These are phyloP conservation scores for Leptopilina syphax DNA, from an alignment of 2,888 invertebrate species.

Conservation along the genomic window DNA sequence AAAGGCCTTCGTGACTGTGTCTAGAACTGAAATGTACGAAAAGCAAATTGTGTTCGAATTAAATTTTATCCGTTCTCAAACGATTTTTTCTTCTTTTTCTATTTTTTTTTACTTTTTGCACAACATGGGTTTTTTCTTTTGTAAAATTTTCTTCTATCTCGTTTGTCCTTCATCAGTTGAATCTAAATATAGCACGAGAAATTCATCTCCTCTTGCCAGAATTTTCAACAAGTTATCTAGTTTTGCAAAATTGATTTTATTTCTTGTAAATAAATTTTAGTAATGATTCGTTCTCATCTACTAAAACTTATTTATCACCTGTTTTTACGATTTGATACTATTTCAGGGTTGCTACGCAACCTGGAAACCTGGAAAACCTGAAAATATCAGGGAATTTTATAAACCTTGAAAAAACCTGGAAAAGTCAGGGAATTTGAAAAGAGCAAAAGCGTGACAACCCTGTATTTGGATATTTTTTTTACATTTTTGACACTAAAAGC, in stretches of 20 bases:
- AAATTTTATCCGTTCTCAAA: constrained; percentile 17
- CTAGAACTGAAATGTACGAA: background rate
- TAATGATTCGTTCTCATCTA: background rate
- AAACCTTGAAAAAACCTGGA: no score
- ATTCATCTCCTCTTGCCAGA: constrained; percentile 52
- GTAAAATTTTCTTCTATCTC: constrained; percentile 39
- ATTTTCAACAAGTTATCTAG: constrained; percentile 36
- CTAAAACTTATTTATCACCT: no score
- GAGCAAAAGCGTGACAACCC: no score
- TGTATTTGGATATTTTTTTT: no score
- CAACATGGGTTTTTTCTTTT: constrained; percentile 16
- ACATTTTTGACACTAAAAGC: no score
- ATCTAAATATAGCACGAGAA: constrained; percentile 59
- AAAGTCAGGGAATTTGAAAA: no score
- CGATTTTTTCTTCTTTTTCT: background rate
- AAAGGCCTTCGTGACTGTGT: no score
- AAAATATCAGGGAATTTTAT: no score
- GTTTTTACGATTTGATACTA: no score
- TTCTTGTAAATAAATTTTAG: background rate
- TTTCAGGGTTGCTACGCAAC: no score
- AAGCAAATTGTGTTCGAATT: background rate
- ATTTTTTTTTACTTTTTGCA: background rate
- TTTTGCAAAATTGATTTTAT: background rate
- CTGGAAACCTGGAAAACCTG: no score
- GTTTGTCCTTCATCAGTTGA: constrained; percentile 47